phyloP scores from a whole-genome alignment of 2,113 vertebrate species.

The Neolamprologus toae region DNA sequence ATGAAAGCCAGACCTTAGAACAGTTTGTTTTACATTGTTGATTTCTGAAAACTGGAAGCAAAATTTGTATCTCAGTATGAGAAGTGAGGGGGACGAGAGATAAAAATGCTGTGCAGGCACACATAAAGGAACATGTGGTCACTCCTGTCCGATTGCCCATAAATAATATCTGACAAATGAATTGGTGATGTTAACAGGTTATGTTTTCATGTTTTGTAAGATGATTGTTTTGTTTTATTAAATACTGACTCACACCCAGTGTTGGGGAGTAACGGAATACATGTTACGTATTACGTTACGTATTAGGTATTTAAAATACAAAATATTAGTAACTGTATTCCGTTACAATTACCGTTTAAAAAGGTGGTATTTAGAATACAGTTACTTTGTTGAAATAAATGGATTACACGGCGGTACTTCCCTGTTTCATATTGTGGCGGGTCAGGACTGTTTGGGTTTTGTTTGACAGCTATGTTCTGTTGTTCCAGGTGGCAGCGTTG shows the following conservation, averaged over 20 bases:
- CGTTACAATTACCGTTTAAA: fast-evolving
- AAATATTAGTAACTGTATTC: no score
- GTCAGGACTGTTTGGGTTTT: no score
- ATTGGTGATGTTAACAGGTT: fast-evolving
- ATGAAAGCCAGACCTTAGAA: background rate
- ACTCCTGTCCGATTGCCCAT: background rate
- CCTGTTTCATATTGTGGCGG: no score
- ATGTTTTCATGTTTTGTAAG: background rate
- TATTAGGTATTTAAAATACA: no score
- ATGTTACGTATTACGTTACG: no score
- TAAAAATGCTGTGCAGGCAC: background rate
- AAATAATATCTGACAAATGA: background rate
- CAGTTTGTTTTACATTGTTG: background rate
- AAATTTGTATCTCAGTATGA: background rate
- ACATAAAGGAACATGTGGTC: background rate
- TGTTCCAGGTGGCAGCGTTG: fast-evolving
- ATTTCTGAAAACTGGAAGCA: background rate
- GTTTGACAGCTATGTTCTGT: no score
- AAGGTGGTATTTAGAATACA: no score
- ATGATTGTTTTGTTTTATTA: background rate
- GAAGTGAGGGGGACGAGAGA: fast-evolving
- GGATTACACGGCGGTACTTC: no score
- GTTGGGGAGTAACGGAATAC: no score
- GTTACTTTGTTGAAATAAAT: no score
- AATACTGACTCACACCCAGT: background rate